phyloP scores from a whole-genome alignment of 2,797 vertebrate species.

The Gallinago nigripennis region DNA sequence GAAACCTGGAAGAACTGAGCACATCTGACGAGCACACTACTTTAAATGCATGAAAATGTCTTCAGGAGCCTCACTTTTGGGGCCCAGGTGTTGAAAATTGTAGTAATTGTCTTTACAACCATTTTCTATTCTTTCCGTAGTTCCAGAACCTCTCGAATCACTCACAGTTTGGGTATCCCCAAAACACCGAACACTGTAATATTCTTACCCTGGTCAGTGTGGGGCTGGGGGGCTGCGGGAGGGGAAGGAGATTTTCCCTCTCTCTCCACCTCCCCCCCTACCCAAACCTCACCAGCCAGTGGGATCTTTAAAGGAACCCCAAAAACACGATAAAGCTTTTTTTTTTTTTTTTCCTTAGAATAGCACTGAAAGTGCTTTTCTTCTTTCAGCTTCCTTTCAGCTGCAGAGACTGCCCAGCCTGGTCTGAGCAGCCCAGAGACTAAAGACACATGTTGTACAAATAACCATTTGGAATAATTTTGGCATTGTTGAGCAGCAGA shows the following conservation, averaged over 20 bases:
- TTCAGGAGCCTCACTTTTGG: neutral
- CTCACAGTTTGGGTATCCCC: neutral
- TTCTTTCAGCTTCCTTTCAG: neutral
- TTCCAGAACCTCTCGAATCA: neutral
- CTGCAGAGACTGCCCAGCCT: neutral
- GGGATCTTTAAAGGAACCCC: neutral
- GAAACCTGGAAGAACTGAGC: neutral
- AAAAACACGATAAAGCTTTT: neutral
- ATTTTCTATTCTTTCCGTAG: neutral
- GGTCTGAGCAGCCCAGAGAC: neutral
- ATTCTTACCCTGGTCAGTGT: neutral
- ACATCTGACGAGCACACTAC: neutral
- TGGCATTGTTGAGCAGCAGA: neutral
- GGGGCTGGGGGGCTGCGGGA: neutral
- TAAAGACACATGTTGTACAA: neutral
- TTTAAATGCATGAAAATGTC: slow-evolving; percentile 15
- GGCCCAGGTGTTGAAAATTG: neutral
- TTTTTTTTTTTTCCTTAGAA: neutral
- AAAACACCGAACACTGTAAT: accelerated
- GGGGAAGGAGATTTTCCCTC: neutral
- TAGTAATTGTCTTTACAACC: neutral
- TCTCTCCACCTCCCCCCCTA: no score
- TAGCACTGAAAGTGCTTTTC: neutral
- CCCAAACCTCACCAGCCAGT: neutral
- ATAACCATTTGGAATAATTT: neutral